Evolutionary conservation across 2,888 invertebrate species (phyloP), one percentile per base, ranked within the genome.

Genomic region (Nomada goodeniana): DNA sequence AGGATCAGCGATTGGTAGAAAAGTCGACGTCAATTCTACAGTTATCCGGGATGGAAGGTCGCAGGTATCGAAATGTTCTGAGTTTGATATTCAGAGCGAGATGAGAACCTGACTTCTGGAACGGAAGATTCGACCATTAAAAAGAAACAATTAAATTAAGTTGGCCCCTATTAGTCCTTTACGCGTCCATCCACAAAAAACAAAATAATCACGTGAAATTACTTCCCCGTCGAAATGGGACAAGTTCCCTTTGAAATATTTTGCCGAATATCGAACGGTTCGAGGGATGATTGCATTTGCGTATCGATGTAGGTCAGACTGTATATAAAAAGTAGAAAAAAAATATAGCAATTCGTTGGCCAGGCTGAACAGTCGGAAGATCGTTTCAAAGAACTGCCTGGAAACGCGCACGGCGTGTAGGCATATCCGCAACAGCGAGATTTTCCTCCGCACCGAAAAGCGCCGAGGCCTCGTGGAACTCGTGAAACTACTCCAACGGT

Each of bases 371-470:
- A 47, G 13, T 13, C 9, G 2, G 26, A 59, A 42, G 60, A 59
- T n/a, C 3, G 10, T 3, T 10, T 20, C 0, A 18, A n/a, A 26
- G 36, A 23, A 42, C 23, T 18, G 11, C 60, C 23, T 18, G 2
- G 13, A 29, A 11, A 13, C 23, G 9, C 36, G 3, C 13, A 18
- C 20, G 15, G 53, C 2, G 60, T 55, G 15, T 79, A 74, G 79
- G 88, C 88, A 88, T 89, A 36, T 36, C 13, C 88, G 85, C 83
- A 86, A 83, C 15, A 20, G 72, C 70, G 73, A 85, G 88, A 80
- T 90, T 89, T 89, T 63, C 77, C 82, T 20, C 63, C 76, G 63
- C 86, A 59, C 73, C 50, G 29, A 15, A 23, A n/a, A 26, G n/a
- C 47, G 44, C 78, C 78, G 73, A 10, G 65, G 59, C 18, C 11